These are phyloP conservation scores for Macquaria australasica DNA, from an alignment of 2,113 vertebrate genomes.

Conservation along the genomic window DNA sequence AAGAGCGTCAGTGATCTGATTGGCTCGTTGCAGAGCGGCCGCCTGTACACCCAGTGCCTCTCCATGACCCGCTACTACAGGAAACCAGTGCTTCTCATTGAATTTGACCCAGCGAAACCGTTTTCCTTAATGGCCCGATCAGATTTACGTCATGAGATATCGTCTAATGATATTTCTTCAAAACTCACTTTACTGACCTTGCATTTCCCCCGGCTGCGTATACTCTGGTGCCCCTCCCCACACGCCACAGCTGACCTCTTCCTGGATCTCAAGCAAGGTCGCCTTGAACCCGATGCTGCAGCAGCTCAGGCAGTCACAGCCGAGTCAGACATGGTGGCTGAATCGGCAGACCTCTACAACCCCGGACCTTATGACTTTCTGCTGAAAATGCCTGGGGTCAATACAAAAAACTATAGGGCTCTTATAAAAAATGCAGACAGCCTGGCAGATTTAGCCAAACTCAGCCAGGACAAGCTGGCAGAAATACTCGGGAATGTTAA, in stretches of 20 bases:
- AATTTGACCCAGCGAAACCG: conserved; percentile 93
- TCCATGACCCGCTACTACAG: conserved; percentile 95
- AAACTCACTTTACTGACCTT: conserved; percentile 94
- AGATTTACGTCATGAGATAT: conserved; percentile 91
- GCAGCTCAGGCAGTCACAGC: conserved; percentile 89
- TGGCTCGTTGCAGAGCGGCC: conserved; percentile 92
- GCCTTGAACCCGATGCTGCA: conserved; percentile 86
- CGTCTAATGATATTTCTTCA: conserved; percentile 90
- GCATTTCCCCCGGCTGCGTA: conserved; percentile 93
- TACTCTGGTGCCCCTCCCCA: conserved; percentile 97
- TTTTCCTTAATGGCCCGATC: conserved; percentile 90
- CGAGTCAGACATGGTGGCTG: conserved; percentile 89
- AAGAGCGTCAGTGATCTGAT: conserved; percentile 97
- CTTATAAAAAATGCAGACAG: conserved; percentile 87
- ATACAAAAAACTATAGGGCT: conserved; percentile 89
- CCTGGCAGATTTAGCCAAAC: conserved; percentile 88
- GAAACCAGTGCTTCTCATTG: conserved; percentile 92
- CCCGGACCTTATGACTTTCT: conserved; percentile 95
- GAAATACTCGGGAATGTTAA: conserved; percentile 86
- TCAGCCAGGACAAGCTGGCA: conserved; percentile 87
- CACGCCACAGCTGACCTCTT: conserved; percentile 93
- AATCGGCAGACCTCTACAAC: conserved; percentile 90
- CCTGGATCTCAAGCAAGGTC: conserved; percentile 91
- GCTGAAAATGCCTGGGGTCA: conserved; percentile 94
- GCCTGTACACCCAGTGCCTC: conserved; percentile 93